Conservation (phyloP, 1,140 invertebrate species). For the Seison nebaliae region DNA sequence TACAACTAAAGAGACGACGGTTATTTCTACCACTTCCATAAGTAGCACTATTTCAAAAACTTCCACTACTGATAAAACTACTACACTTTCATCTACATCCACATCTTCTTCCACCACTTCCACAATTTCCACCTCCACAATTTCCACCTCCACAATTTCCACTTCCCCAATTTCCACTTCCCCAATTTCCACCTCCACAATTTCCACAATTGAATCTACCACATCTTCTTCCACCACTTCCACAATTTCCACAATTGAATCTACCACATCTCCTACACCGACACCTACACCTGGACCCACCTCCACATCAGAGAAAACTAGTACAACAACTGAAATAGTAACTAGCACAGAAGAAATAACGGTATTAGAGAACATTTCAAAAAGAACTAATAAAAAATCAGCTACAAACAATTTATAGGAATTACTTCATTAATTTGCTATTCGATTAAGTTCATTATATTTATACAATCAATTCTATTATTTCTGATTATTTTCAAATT, state of each 20-base stretch:
- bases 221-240: background rate
- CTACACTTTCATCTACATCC: background rate
- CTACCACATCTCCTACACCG: background rate
- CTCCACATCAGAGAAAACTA: background rate
- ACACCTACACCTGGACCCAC: constrained; percentile 1
- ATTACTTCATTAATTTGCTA: background rate
- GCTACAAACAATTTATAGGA: background rate
- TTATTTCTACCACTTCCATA: too few relatives aligned
- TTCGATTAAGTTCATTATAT: too few relatives aligned
- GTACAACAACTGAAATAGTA: constrained; percentile 7
- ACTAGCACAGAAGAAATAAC: constrained; percentile 10
- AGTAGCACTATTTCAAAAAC: too few relatives aligned
- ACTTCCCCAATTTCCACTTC: too few relatives aligned
- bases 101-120: background rate
- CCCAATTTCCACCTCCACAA: background rate
- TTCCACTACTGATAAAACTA: background rate
- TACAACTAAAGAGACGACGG: too few relatives aligned
- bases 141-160: too few relatives aligned
- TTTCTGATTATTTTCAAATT: too few relatives aligned
- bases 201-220: background rate
- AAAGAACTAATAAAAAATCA: background rate
- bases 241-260: background rate
- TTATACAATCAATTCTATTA: too few relatives aligned
- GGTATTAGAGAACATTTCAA: constrained; percentile 8
- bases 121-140: too few relatives aligned